Evolutionary conservation across 2,113 vertebrate genomes (phyloP).

Genomic region (Archilochus colubris): DNA sequence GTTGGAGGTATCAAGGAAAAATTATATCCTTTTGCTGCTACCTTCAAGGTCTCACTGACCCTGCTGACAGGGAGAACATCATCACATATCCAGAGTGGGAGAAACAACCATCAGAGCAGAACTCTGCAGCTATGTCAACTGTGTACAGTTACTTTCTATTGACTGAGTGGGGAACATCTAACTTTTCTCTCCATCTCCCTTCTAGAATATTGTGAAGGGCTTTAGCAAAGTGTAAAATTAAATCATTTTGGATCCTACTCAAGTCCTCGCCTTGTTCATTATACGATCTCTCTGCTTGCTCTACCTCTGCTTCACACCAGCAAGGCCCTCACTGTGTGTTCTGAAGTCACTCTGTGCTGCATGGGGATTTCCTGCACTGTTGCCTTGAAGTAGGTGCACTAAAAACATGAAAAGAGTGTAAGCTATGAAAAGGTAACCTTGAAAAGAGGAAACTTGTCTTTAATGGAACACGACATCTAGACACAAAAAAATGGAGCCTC

Average conservation of each 20-base stretch:
- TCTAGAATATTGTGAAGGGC: not conserved
- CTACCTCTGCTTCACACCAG: rapidly evolving
- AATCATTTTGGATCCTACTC: not conserved
- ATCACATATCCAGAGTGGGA: not conserved
- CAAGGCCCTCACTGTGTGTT: not conserved
- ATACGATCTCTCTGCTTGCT: not conserved
- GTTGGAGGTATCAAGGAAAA: not conserved
- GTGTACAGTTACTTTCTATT: not conserved
- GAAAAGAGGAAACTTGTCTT: not conserved
- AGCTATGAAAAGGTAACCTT: not conserved
- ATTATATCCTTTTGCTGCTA: rapidly evolving
- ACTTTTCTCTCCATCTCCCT: not conserved
- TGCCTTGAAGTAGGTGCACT: not conserved
- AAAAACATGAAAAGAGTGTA: not conserved
- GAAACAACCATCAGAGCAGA: not conserved
- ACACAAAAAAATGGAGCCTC: not conserved
- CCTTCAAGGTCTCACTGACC: not conserved
- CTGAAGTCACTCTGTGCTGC: rapidly evolving
- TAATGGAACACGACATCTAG: not conserved
- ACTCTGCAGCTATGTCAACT: not conserved
- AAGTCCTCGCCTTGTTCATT: not conserved
- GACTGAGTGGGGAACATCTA: not conserved
- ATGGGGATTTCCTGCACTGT: not conserved
- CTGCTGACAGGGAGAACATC: not conserved
- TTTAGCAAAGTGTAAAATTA: not conserved